Percentiles rank a stretch among this genome's conserved stretches.
Conservation (phyloP, 2,888 invertebrate genomes). For the Chromoteleia sp. region DNA sequence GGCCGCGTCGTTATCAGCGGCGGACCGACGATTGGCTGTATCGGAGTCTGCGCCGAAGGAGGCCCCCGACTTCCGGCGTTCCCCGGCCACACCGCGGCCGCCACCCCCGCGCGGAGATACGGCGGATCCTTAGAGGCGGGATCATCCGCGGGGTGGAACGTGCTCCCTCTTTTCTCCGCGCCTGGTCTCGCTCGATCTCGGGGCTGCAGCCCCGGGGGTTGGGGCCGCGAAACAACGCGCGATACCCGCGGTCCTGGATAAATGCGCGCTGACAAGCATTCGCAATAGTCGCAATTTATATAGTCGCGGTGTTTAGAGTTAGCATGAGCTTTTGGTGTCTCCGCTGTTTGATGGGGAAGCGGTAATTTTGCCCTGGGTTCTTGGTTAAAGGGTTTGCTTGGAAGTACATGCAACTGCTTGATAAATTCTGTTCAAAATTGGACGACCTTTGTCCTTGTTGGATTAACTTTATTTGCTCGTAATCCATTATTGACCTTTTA, state of each 20-base stretch:
- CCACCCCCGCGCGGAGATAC: conserved; percentile 72
- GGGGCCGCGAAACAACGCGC: conserved; percentile 50
- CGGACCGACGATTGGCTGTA: conserved; percentile 84
- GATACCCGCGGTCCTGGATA: conserved; percentile 34
- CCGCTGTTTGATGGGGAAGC: conserved; percentile 1
- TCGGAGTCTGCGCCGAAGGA: conserved; percentile 83
- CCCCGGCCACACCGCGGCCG: conserved; percentile 66
- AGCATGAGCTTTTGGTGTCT: not conserved
- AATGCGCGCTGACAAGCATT: conserved; percentile 30
- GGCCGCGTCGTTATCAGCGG: conserved; percentile 84
- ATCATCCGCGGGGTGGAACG: conserved; percentile 82
- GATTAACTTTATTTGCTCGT: too few species aligned
- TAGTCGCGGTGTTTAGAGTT: conserved; percentile 1
- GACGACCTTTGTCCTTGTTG: too few species aligned
- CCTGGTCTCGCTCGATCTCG: conserved; percentile 41
- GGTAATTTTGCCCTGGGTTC: not conserved
- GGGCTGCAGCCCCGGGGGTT: conserved; percentile 12
- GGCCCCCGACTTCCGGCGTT: conserved; percentile 68
- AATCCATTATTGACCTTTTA: too few species aligned
- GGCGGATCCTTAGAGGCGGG: conserved; percentile 83
- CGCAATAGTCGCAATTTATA: conserved; percentile 30
- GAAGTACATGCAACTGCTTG: not conserved
- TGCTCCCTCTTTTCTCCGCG: conserved; percentile 32
- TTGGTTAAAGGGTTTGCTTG: not conserved
- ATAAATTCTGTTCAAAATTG: too few species aligned